Percentiles rank a stretch among this genome's conserved stretches.
Conservation (phyloP, 2,888 invertebrate species). For the Acanthococcus lagerstroemiae region DNA sequence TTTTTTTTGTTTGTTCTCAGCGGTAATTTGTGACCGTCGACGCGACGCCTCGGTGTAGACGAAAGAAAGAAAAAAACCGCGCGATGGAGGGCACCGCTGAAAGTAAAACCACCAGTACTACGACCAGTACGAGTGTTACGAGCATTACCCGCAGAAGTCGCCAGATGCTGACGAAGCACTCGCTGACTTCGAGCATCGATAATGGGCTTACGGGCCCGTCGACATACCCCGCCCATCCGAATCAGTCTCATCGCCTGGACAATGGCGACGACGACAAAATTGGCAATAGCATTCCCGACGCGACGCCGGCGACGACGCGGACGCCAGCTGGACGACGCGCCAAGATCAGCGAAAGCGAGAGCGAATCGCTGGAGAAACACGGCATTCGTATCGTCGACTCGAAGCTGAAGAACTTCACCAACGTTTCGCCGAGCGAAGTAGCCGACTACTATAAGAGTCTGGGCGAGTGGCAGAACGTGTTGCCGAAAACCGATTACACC, state of each 20-base stretch:
- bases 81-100: neutral
- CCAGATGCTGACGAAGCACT: no score
- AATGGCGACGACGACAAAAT: no score
- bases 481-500: slow-evolving; percentile 84
- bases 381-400: slow-evolving; percentile 18
- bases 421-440: slow-evolving; percentile 31
- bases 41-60: no score
- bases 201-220: no score
- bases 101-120: neutral
- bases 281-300: no score
- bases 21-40: neutral
- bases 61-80: neutral
- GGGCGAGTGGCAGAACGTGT: slow-evolving; percentile 50
- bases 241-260: no score
- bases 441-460: slow-evolving; percentile 34
- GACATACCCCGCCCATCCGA: no score
- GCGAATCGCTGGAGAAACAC: neutral
- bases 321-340: neutral
- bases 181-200: no score
- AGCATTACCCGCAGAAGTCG: no score
- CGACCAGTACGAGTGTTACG: no score
- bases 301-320: neutral
- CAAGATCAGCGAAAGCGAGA: neutral
- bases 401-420: slow-evolving; percentile 3
- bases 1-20: slow-evolving; percentile 27